A percentile compares a stretch with the other conserved stretches of the same genome.
Conservation (phyloP, 2,797 vertebrate species). For the Muraenolepis orangiensis region DNA sequence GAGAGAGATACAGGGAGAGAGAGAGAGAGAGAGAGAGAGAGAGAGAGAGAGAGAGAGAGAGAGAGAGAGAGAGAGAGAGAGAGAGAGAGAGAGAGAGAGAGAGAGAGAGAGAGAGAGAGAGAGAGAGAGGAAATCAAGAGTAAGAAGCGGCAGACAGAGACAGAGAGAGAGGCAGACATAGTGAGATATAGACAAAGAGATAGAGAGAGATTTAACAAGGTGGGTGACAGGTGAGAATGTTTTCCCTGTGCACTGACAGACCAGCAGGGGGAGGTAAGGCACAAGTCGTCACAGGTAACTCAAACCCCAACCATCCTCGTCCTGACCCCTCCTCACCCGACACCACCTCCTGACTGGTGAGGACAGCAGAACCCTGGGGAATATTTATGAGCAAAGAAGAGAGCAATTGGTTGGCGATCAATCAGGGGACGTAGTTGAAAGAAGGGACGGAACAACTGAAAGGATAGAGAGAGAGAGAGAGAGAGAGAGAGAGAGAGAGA, state of each 20-base stretch:
- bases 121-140: too few relatives aligned
- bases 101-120: too few relatives aligned
- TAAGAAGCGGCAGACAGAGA: too few relatives aligned
- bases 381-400: conserved; percentile 63
- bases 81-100: too few relatives aligned
- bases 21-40: too few relatives aligned
- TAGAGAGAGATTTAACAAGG: background rate
- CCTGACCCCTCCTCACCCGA: conserved; percentile 24
- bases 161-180: too few relatives aligned
- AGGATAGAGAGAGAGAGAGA: too few relatives aligned
- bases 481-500: background rate
- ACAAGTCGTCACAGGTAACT: conserved; percentile 9
- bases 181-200: background rate
- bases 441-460: background rate
- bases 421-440: conserved; percentile 34
- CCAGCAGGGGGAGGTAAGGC: conserved; percentile 56
- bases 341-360: conserved; percentile 55
- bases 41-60: too few relatives aligned
- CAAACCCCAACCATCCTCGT: background rate
- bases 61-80: too few relatives aligned
- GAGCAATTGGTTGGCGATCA: conserved; percentile 64
- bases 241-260: conserved; percentile 5
- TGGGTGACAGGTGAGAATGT: background rate
- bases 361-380: conserved; percentile 65
- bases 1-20: too few relatives aligned